These are phyloP conservation scores for Catajapyx aquilonaris DNA, from an alignment of 1,140 invertebrate species.

Conservation along the genomic window DNA sequence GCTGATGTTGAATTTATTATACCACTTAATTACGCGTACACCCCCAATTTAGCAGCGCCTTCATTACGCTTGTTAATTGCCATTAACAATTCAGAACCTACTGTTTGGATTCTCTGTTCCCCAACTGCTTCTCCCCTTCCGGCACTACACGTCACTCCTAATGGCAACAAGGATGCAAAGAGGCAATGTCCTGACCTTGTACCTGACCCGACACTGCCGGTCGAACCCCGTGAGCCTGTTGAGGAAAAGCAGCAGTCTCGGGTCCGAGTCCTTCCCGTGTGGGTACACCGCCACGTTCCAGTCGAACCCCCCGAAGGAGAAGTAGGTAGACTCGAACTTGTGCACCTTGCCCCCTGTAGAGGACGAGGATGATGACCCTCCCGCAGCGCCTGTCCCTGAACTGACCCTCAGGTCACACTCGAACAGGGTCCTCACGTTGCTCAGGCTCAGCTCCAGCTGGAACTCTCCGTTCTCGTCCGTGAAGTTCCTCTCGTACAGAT, in stretches of 20 bases:
- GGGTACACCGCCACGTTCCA: constrained; percentile 61
- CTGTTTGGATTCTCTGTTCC: no score
- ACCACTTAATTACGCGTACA: no score
- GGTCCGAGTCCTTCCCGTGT: constrained; percentile 23
- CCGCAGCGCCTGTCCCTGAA: not conserved
- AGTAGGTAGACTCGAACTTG: constrained; percentile 44
- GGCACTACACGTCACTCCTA: no score
- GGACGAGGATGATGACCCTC: constrained; percentile 1
- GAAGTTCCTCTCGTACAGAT: constrained; percentile 52
- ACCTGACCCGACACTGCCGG: constrained; percentile 53
- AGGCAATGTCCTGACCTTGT: constrained; percentile 25
- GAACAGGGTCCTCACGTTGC: constrained; percentile 52
- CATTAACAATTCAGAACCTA: no score
- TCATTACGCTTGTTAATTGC: no score
- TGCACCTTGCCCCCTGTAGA: constrained; percentile 13
- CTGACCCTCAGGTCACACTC: constrained; percentile 40
- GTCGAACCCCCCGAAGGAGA: constrained; percentile 58
- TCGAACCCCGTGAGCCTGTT: constrained; percentile 60
- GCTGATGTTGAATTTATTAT: no score
- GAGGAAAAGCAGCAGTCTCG: constrained; percentile 35
- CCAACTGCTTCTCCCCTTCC: no score
- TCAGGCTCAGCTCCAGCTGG: constrained; percentile 55
- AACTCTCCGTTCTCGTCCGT: constrained; percentile 67
- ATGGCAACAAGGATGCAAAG: constrained; percentile 1
- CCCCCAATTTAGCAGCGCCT: no score